Evolutionary conservation across 1,140 invertebrate genomes (phyloP).

Genomic region (Pseudomyrmex cubaensis): DNA sequence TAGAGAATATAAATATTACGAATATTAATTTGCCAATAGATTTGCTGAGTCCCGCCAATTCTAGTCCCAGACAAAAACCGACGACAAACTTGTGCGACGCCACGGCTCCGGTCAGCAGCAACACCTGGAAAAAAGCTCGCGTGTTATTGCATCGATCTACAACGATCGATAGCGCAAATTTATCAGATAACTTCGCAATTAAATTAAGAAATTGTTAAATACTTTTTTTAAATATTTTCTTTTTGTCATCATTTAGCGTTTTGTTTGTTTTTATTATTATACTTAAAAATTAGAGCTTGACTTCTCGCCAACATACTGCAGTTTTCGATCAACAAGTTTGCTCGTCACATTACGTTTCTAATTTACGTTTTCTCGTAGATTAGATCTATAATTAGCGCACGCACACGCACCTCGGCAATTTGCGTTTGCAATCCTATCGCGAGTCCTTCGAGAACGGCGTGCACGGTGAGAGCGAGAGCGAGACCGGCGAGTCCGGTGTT

Average conservation of each 20-base stretch:
- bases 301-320: no score
- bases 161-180: not conserved
- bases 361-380: not conserved
- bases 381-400: not conserved
- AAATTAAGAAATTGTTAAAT: constrained; percentile 2
- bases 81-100: constrained; percentile 92
- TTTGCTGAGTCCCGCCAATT: constrained; percentile 86
- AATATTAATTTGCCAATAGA: constrained; percentile 85
- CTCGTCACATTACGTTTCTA: not conserved
- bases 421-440: constrained; percentile 92
- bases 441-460: constrained; percentile 92
- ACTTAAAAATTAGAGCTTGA: no score
- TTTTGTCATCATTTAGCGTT: no score
- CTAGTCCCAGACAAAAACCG: constrained; percentile 91
- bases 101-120: constrained; percentile 89
- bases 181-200: not conserved
- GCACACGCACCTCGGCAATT: constrained; percentile 85
- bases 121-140: constrained; percentile 84
- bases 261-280: no score
- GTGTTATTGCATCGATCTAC: not conserved
- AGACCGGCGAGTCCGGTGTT: constrained; percentile 87
- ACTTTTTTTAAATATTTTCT: no score
- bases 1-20: constrained; percentile 88
- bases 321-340: not conserved
- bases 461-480: constrained; percentile 90